Percentiles rank a stretch among this genome's conserved stretches.
Evolutionary conservation across 2,797 vertebrate genomes (phyloP).

Genomic region (Pseudomugil gertrudae): DNA sequence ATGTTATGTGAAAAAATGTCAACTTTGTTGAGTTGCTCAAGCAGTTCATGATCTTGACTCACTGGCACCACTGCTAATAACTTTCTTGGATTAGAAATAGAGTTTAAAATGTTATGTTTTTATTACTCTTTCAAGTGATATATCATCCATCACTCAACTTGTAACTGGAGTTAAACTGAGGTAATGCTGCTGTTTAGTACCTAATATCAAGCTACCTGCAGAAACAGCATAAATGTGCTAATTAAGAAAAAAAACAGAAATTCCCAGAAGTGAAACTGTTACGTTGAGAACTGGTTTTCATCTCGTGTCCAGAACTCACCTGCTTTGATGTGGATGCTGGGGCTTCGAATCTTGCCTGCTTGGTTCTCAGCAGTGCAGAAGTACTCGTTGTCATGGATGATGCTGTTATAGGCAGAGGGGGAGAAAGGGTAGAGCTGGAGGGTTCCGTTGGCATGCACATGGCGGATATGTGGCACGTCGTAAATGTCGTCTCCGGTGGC

Average conservation of each 20-base stretch:
- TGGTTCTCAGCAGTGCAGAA: slow-evolving; percentile 99
- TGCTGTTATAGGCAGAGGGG: slow-evolving; percentile 98
- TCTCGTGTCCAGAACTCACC: slow-evolving; percentile 77
- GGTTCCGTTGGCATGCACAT: slow-evolving; percentile 98
- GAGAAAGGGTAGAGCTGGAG: slow-evolving; percentile 99
- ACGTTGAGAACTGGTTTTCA: neutral
- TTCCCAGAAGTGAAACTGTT: neutral
- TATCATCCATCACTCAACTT: neutral
- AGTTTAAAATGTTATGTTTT: neutral
- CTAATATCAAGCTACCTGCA: neutral
- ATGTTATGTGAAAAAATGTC: neutral
- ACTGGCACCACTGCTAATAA: neutral
- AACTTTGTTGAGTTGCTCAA: neutral
- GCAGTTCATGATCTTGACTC: neutral
- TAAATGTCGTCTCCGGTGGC: slow-evolving; percentile 99
- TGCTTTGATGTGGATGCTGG: slow-evolving; percentile 97
- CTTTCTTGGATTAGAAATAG: neutral
- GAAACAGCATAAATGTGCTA: neutral
- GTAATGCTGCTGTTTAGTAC: neutral
- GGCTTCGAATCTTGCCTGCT: slow-evolving; percentile 97
- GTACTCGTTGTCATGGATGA: slow-evolving; percentile 99
- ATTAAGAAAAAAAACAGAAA: neutral
- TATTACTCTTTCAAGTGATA: neutral
- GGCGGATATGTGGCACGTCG: slow-evolving; percentile 97
- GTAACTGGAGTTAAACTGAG: neutral